phyloP scores from a whole-genome alignment of 2,797 vertebrate genomes.

The Coregonus suidteri region DNA sequence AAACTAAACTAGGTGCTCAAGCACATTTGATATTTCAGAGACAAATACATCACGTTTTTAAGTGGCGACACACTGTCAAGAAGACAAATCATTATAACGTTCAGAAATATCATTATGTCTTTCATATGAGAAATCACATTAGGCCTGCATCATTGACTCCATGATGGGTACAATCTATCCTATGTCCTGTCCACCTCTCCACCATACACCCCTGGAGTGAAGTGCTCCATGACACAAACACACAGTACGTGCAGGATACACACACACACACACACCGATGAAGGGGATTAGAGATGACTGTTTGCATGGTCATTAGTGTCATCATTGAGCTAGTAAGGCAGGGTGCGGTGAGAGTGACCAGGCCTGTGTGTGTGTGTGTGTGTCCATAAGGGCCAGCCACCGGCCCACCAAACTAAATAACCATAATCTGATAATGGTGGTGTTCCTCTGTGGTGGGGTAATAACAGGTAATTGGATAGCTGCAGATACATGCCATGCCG shows the following conservation, averaged over 20 bases:
- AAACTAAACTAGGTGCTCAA: background rate
- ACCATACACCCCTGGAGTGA: background rate
- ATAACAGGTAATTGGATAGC: slow-evolving; percentile 61
- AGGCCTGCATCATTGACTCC: slow-evolving; percentile 1
- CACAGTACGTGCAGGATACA: background rate
- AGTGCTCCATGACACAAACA: background rate
- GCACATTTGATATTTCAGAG: background rate
- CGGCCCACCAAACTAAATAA: slow-evolving; percentile 48
- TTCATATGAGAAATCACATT: slow-evolving; percentile 10
- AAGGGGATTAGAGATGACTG: background rate
- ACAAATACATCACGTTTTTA: background rate
- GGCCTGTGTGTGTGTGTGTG: background rate
- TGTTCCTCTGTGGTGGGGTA: slow-evolving; percentile 22
- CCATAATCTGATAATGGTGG: slow-evolving; percentile 53
- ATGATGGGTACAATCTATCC: slow-evolving; percentile 4
- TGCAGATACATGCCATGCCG: slow-evolving; percentile 38
- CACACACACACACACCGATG: background rate
- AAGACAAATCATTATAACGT: background rate
- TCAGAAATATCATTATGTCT: background rate
- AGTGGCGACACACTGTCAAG: background rate
- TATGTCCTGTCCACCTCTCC: background rate
- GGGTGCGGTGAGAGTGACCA: background rate
- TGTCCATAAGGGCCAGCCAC: background rate
- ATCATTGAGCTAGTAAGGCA: slow-evolving; percentile 15
- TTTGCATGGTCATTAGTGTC: slow-evolving; percentile 15